Conservation (phyloP, 1,140 invertebrate genomes). For the Drosophila malerkotliana region DNA sequence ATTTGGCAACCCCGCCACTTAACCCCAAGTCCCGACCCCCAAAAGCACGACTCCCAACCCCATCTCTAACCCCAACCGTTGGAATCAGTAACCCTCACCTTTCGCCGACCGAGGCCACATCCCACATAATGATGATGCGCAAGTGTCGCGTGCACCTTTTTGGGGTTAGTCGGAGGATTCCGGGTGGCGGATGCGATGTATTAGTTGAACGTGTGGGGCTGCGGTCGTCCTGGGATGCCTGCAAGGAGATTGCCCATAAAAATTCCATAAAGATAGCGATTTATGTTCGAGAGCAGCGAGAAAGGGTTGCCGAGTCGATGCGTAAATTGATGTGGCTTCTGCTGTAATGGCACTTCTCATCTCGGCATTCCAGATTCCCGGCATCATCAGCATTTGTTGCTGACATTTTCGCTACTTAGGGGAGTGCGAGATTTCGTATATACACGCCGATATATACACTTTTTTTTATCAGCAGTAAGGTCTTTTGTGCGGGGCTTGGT, state of each 20-base stretch:
- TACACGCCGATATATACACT: slow-evolving; percentile 4
- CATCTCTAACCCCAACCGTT: not conserved
- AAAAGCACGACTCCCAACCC: not conserved
- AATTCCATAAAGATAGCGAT: slow-evolving; percentile 84
- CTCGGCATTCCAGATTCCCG: slow-evolving; percentile 26
- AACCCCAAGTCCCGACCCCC: slow-evolving; percentile 45
- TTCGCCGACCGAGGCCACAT: slow-evolving; percentile 26
- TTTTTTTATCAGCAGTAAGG: slow-evolving; percentile 47
- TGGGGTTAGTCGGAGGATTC: slow-evolving; percentile 29
- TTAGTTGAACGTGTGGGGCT: slow-evolving; percentile 58
- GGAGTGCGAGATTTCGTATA: slow-evolving; percentile 25
- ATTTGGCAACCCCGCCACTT: slow-evolving; percentile 66
- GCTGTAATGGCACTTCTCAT: slow-evolving; percentile 78
- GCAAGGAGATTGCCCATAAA: slow-evolving; percentile 83
- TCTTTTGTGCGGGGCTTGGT: slow-evolving; percentile 62
- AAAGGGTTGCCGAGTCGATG: slow-evolving; percentile 74
- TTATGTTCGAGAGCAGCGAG: slow-evolving; percentile 68
- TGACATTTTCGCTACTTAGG: slow-evolving; percentile 77
- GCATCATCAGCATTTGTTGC: slow-evolving; percentile 80
- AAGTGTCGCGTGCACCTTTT: slow-evolving; percentile 75
- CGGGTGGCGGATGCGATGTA: slow-evolving; percentile 68
- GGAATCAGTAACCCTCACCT: slow-evolving; percentile 22
- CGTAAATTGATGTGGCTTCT: slow-evolving; percentile 77
- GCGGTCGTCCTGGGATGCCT: slow-evolving; percentile 61
- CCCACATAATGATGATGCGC: slow-evolving; percentile 77